Evolutionary conservation across 2,113 vertebrate species (phyloP).

Genomic region (Carettochelys insculpta): DNA sequence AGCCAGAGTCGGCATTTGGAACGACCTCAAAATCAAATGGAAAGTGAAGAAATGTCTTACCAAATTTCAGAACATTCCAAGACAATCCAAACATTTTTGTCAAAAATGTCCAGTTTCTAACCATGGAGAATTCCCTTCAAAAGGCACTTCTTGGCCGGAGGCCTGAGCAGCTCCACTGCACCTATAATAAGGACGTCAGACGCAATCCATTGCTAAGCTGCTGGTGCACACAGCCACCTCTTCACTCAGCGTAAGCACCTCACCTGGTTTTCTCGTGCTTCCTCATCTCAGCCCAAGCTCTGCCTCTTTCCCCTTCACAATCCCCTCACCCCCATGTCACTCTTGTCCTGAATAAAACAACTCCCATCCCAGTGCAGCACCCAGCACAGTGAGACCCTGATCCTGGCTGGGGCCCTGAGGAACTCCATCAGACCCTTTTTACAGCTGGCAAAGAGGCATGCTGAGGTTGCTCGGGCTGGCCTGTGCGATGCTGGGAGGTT

Average conservation of each 20-base stretch:
- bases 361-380: not conserved
- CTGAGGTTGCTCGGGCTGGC: accelerated
- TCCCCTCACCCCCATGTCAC: not conserved
- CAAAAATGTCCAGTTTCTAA: not conserved
- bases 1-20: not conserved
- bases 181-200: not conserved
- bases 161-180: not conserved
- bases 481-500: not conserved
- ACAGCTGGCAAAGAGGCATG: not conserved
- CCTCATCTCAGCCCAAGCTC: accelerated
- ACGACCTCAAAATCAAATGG: not conserved
- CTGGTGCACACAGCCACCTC: not conserved
- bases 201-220: not conserved
- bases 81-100: not conserved
- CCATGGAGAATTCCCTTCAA: not conserved
- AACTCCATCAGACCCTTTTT: not conserved
- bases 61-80: not conserved
- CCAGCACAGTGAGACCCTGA: accelerated
- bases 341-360: accelerated
- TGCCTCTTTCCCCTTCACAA: accelerated
- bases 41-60: not conserved
- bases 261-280: not conserved
- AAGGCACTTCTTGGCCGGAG: not conserved
- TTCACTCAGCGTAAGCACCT: not conserved
- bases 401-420: accelerated